Conservation (phyloP, 2,888 invertebrate species). For the Metacarcinus magister region DNA sequence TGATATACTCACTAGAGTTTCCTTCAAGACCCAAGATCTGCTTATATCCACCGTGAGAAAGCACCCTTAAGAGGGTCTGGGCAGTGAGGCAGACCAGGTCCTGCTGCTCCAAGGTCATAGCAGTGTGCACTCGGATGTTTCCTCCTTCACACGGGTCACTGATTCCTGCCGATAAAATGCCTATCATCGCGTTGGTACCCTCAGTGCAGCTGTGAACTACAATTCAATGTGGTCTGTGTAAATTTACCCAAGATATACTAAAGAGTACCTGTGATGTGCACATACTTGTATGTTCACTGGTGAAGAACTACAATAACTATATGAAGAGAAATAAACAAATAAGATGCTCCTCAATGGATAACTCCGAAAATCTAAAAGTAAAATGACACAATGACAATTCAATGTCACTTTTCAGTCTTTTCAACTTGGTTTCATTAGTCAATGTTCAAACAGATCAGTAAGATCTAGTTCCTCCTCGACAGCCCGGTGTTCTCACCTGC, state of each 20-base stretch:
- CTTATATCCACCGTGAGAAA: slow-evolving; percentile 96
- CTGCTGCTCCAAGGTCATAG: slow-evolving; percentile 95
- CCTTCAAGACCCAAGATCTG: slow-evolving; percentile 91
- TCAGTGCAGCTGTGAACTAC: slow-evolving; percentile 42
- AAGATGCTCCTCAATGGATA: not conserved
- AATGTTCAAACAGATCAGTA: not conserved
- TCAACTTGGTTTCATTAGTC: not conserved
- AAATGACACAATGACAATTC: not conserved
- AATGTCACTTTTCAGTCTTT: too few relatives aligned
- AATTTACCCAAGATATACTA: not conserved
- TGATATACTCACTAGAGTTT: slow-evolving; percentile 85
- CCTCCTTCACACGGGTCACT: slow-evolving; percentile 97
- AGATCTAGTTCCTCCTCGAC: not conserved
- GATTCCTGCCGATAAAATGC: slow-evolving; percentile 86
- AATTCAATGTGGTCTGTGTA: not conserved
- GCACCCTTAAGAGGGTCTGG: slow-evolving; percentile 94
- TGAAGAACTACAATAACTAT: too few relatives aligned
- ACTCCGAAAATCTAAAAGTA: not conserved
- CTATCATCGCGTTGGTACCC: slow-evolving; percentile 70
- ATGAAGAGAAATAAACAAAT: not conserved
- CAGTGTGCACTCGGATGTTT: slow-evolving; percentile 94
- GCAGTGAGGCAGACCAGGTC: slow-evolving; percentile 97
- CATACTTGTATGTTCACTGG: not conserved
- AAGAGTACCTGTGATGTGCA: not conserved
- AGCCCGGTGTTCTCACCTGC: slow-evolving; percentile 84